phyloP scores from a whole-genome alignment of 2,888 invertebrate species.

The Neoitamus cyanurus region DNA sequence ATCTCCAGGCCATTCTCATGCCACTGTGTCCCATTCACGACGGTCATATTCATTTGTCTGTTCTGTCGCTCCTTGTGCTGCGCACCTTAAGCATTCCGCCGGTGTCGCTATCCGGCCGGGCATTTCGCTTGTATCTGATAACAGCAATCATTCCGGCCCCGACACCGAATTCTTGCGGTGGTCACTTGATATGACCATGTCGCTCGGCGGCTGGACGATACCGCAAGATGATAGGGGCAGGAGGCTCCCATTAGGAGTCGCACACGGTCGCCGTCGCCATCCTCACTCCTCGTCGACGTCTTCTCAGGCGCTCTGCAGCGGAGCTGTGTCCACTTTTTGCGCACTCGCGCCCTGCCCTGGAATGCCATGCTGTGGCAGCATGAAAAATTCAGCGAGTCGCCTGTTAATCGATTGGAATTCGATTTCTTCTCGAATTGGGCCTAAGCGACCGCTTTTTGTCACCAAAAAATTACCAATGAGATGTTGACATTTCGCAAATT shows the following conservation, averaged over 20 bases:
- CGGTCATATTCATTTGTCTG: background rate
- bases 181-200: conserved; percentile 7
- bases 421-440: conserved; percentile 27
- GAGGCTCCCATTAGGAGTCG: background rate
- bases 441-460: conserved; percentile 30
- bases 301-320: background rate
- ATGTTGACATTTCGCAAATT: conserved; percentile 33
- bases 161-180: conserved; percentile 19
- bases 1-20: background rate
- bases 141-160: background rate
- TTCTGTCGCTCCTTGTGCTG: too few relatives aligned
- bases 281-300: background rate
- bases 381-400: conserved; percentile 36
- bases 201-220: background rate
- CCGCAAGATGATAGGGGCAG: background rate
- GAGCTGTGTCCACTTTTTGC: background rate
- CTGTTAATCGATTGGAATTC: conserved; percentile 42
- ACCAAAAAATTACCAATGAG: background rate
- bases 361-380: background rate
- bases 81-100: background rate
- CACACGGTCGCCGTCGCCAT: background rate
- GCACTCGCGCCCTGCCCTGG: background rate
- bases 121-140: conserved; percentile 28
- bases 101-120: background rate
- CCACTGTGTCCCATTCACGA: background rate